Base-by-base conservation (phyloP, 2,888 invertebrate genomes). In the Clostera curtula region DNA sequence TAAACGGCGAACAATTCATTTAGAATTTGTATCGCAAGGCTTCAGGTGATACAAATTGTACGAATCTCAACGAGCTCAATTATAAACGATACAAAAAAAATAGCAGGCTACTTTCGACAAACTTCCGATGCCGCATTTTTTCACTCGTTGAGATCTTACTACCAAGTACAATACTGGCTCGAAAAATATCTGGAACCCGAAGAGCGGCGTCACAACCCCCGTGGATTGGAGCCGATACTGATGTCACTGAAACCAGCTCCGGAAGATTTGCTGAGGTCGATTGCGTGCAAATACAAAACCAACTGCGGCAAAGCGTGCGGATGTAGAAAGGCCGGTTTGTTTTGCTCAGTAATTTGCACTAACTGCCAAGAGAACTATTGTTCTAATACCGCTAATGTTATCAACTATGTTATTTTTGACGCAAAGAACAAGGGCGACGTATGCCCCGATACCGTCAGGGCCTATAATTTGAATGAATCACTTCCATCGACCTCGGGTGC, bases 401-500 rank as follows among this genome's bases (percentile, higher is more conserved):
- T n/a, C n/a, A n/a, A n/a, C n/a, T n/a, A n/a, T n/a, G n/a, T n/a
- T n/a, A n/a, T n/a, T n/a, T n/a, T n/a, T n/a, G n/a, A n/a, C n/a
- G n/a, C n/a, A n/a, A 16, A 5, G 5, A 7, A 5, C 5, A 9
- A 19, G 19, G 19, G 9, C 19, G 19, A 19, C 19, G 19, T 19
- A 19, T 19, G 6, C 19, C 19, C 7, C 19, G 19, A 19, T 19
- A 19, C 19, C 19, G 19, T 19, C 19, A 19, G 19, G 19, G 19
- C 19, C 19, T 20, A n/a, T n/a, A n/a, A n/a, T n/a, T n/a, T n/a
- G 10, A 20, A 20, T 10, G 20, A 20, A 20, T 20, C 20, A 20
- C 20, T 20, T 20, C 20, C 20, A 20, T 20, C 20, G 20, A 20
- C 20, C 20, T 20, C 10, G 20, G 20, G 20, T 20, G 20, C 20